phyloP scores from a whole-genome alignment of 2,888 invertebrate genomes.

The Tridacna gigas region DNA sequence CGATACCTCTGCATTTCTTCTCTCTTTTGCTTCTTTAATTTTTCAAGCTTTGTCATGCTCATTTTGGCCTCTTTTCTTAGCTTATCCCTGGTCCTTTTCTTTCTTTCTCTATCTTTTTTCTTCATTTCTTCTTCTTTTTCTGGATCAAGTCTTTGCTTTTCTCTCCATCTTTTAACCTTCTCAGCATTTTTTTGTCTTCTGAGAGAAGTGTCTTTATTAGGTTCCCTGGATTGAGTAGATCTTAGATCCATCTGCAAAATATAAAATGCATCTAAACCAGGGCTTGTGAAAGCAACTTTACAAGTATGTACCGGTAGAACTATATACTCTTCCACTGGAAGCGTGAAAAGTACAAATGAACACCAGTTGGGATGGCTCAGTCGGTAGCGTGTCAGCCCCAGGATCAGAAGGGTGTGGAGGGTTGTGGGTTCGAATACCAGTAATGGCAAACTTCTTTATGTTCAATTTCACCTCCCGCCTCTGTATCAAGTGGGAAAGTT shows the following conservation, averaged over 20 bases:
- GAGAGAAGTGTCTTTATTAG: background rate
- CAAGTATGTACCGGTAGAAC: no score
- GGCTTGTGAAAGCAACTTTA: no score
- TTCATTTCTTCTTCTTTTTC: background rate
- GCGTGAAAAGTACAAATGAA: background rate
- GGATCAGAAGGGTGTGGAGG: no score
- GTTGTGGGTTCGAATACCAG: no score
- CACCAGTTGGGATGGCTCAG: no score
- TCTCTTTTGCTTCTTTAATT: background rate
- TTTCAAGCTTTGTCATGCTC: background rate
- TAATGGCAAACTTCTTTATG: no score
- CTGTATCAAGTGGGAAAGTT: no score
- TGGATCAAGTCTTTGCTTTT: background rate
- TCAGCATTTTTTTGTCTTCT: background rate
- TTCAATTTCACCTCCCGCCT: no score
- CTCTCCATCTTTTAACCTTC: background rate
- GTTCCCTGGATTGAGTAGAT: background rate
- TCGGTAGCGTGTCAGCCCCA: no score
- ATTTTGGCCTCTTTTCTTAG: background rate
- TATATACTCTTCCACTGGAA: no score
- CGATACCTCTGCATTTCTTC: no score
- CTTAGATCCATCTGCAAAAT: background rate
- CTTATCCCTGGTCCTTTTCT: background rate
- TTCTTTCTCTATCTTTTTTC: slow-evolving; percentile 1
- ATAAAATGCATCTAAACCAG: no score